phyloP scores from a whole-genome alignment of 1,140 invertebrate genomes.

The Brachionus plicatilis region DNA sequence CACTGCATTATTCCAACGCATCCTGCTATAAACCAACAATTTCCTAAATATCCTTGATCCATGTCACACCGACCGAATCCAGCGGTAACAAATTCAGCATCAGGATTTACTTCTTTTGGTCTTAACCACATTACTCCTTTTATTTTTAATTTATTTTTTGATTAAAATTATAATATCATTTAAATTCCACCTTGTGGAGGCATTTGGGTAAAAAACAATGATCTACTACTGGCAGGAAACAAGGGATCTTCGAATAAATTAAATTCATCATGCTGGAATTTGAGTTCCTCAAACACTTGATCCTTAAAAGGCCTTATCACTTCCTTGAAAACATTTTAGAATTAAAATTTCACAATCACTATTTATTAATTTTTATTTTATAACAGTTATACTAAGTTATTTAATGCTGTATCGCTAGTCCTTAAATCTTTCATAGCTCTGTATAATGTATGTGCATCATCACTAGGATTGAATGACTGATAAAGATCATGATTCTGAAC shows the following conservation, averaged over 20 bases:
- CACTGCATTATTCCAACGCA: conserved; percentile 65
- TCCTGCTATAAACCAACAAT: conserved; percentile 66
- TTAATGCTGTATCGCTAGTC: conserved; percentile 78
- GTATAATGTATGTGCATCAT: conserved; percentile 50
- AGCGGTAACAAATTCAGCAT: conserved; percentile 48
- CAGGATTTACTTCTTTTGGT: conserved; percentile 44
- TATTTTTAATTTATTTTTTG: background rate
- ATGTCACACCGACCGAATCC: conserved; percentile 59
- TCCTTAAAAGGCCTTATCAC: conserved; percentile 14
- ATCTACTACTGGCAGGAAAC: conserved; percentile 24
- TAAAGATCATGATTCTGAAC: background rate
- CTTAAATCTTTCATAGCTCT: conserved; percentile 52
- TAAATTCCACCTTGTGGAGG: conserved; percentile 4
- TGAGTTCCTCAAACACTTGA: conserved; percentile 34
- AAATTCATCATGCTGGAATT: background rate
- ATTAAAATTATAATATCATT: no score
- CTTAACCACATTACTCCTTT: background rate
- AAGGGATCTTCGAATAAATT: conserved; percentile 40
- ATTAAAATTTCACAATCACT: no score
- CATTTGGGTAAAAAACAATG: conserved; percentile 29
- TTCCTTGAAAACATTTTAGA: background rate
- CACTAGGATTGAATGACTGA: conserved; percentile 18
- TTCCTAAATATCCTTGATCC: conserved; percentile 63
- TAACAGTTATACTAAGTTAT: conserved; percentile 58
- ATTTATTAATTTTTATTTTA: no score